Percentiles rank a stretch among this genome's conserved stretches.
phyloP scores from a whole-genome alignment of 2,888 invertebrate genomes.

The Tipula lateralis region DNA sequence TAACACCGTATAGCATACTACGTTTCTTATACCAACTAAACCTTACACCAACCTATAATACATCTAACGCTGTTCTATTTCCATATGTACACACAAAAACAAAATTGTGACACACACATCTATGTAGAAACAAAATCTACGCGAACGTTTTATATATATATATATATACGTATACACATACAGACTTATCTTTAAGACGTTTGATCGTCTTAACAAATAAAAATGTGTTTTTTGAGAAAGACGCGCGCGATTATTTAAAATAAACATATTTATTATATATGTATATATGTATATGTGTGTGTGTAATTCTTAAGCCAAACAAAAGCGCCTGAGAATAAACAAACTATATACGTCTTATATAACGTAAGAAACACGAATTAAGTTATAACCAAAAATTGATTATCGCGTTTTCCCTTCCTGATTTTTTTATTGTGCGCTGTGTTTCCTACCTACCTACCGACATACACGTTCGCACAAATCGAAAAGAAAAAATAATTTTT shows the following conservation, averaged over 20 bases:
- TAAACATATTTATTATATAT: background rate
- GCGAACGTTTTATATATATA: background rate
- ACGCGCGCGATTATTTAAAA: background rate
- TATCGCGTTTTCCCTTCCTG: constrained; percentile 24
- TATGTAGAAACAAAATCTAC: background rate
- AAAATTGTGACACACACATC: background rate
- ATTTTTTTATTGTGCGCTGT: background rate
- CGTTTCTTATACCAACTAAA: background rate
- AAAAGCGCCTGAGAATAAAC: background rate
- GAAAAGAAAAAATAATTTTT: background rate
- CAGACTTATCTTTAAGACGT: background rate
- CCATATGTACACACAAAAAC: background rate
- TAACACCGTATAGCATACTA: background rate
- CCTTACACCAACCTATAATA: background rate
- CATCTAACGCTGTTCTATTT: background rate
- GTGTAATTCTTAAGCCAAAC: background rate
- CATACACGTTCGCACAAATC: background rate
- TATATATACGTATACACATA: background rate
- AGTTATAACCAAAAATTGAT: constrained; percentile 24
- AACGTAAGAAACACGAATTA: background rate
- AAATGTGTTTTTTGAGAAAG: background rate
- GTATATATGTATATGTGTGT: background rate
- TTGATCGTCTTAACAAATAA: constrained; percentile 24
- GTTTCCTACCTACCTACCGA: background rate
- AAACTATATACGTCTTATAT: background rate